Conservation (phyloP, 2,888 invertebrate genomes). For the Carterocephalus palaemon region DNA sequence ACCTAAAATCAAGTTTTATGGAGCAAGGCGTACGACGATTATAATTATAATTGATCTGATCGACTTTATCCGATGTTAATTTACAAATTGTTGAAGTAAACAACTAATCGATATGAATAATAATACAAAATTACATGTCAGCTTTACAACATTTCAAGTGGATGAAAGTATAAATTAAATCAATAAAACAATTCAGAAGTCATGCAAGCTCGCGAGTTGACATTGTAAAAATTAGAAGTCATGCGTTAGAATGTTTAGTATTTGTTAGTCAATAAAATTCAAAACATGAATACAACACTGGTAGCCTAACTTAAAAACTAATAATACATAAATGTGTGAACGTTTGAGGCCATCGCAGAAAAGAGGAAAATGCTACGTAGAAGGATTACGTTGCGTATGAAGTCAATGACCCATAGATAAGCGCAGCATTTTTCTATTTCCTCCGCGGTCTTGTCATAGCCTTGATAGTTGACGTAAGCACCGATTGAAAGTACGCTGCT, state of each 20-base stretch:
- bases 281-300: constrained; percentile 50
- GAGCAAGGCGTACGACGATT: constrained; percentile 62
- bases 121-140: constrained; percentile 61
- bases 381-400: constrained; percentile 34
- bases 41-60: constrained; percentile 47
- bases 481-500: constrained; percentile 37
- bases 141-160: constrained; percentile 40
- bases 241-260: constrained; percentile 75
- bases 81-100: constrained; percentile 72
- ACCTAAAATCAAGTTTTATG: constrained; percentile 73
- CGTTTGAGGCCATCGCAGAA: constrained; percentile 52
- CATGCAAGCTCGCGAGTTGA: constrained; percentile 76
- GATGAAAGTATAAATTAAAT: constrained; percentile 41
- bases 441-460: constrained; percentile 50
- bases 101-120: constrained; percentile 51
- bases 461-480: constrained; percentile 20
- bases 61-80: constrained; percentile 33
- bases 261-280: constrained; percentile 74
- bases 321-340: constrained; percentile 44
- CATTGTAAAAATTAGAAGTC: constrained; percentile 62
- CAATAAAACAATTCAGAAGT: constrained; percentile 45
- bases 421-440: constrained; percentile 58
- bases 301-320: constrained; percentile 33
- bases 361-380: constrained; percentile 61
- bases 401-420: constrained; percentile 57